Evolutionary conservation across 2,113 vertebrate species (phyloP).

Genomic region (Symphodus melops): DNA sequence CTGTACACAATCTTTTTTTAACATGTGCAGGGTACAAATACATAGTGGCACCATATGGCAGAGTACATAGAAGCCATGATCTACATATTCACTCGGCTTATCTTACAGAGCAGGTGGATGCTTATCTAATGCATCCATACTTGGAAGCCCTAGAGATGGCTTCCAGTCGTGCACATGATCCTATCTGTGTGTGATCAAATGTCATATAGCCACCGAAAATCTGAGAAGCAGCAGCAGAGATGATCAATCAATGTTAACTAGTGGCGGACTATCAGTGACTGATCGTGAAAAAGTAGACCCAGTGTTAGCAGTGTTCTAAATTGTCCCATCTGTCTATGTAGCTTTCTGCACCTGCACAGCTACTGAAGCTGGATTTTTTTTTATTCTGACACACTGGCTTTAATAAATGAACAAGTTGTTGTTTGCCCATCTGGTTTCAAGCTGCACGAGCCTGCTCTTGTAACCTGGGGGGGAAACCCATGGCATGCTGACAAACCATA

Average conservation of each 20-base stretch:
- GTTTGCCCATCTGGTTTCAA: constrained; percentile 33
- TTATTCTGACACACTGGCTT: constrained; percentile 52
- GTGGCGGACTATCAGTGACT: constrained; percentile 44
- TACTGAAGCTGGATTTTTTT: constrained; percentile 37
- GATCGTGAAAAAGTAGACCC: constrained; percentile 38
- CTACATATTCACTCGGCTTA: constrained; percentile 63
- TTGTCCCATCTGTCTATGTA: constrained; percentile 4
- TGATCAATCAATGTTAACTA: constrained; percentile 67
- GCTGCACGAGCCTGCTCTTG: not conserved
- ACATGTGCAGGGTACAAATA: constrained; percentile 1
- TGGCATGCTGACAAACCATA: not conserved
- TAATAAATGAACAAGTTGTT: constrained; percentile 43
- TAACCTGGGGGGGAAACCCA: not conserved
- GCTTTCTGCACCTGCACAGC: constrained; percentile 25
- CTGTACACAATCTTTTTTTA: constrained; percentile 9
- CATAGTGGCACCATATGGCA: constrained; percentile 62
- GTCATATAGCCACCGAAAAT: constrained; percentile 60
- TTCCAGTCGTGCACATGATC: constrained; percentile 36
- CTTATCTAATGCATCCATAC: constrained; percentile 62
- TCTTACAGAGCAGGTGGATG: constrained; percentile 64
- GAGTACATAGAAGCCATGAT: constrained; percentile 31
- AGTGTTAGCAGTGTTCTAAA: not conserved
- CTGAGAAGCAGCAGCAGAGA: constrained; percentile 31
- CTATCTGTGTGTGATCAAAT: constrained; percentile 66
- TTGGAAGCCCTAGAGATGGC: constrained; percentile 25